Base-by-base conservation (phyloP, 2,113 vertebrate species). In the Urocitellus parryii region DNA sequence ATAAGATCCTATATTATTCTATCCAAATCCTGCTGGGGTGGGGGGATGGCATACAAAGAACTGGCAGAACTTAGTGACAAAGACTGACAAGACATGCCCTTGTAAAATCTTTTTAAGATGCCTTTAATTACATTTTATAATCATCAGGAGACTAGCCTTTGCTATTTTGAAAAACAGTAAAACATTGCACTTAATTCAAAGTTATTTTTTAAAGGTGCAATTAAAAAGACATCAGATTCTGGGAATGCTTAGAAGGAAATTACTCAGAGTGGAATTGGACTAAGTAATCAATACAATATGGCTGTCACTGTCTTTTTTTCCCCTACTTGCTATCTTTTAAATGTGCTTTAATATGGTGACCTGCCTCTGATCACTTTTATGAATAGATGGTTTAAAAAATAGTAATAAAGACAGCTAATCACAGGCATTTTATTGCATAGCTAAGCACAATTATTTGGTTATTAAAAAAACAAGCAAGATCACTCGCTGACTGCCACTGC, bases 41-140 rank as follows among this genome's bases (percentile, higher is more conserved):
- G 34, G 74, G 34, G 61, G 81, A 85, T 13, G 83, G 81, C 61
- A 83, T 25, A 72, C 6, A 83, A 87, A 94, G 39, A 95, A 88
- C 32, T 61, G 67, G 56, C 48, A 79, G 81, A 91, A 95, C 42
- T 85, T 56, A 68, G 85, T 37, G 78, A 61, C 81, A 93, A 93
- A 96, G 86, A 81, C 53, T 32, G 80, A 90, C 22, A 85, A 76
- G 51, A 18, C 67, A 86, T 34, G 73, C 72, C 51, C 27, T 72
- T 85, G 39, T 85, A 61, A 95, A 91, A 88, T 37, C 61, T 88
- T 88, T 90, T 79, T 29, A 88, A 93, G 27, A 85, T 82, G 74
- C 9, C 56, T 93, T 95, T 93, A 91, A 93, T 91, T 85, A 90
- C 65, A 92, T 95, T 94, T 94, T 95, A 82, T 79, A 87, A 95